phyloP scores from a whole-genome alignment of 2,797 vertebrate species.

The Eospalax fontanierii region DNA sequence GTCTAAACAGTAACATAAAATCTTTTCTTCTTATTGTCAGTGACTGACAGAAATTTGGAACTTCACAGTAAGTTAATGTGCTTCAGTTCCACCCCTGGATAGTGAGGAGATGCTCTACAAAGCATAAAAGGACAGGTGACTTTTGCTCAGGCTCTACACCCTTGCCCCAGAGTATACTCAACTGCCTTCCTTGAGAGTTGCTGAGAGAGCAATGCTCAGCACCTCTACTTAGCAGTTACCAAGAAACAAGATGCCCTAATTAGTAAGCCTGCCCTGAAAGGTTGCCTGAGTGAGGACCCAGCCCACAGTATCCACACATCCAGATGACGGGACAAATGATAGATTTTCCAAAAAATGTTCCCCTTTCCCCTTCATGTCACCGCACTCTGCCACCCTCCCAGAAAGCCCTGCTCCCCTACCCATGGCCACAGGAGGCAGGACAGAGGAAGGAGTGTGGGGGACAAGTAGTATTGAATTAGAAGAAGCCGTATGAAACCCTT shows the following conservation, averaged over 20 bases:
- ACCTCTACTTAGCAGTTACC: background rate
- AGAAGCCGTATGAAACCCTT: too few species aligned
- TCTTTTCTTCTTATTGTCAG: constrained; percentile 17
- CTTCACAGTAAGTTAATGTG: background rate
- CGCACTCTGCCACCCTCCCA: too few species aligned
- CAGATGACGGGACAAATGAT: background rate
- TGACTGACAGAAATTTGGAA: constrained; percentile 38
- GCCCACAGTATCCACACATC: background rate
- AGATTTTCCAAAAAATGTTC: background rate
- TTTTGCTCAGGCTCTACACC: background rate
- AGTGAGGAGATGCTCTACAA: constrained; percentile 23
- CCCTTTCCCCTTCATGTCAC: too few species aligned
- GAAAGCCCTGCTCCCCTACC: too few species aligned
- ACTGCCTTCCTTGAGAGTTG: background rate
- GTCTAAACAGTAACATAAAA: constrained; percentile 14
- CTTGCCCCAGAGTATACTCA: background rate
- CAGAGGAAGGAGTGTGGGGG: too few species aligned
- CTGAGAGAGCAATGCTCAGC: background rate
- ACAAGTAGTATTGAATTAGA: too few species aligned
- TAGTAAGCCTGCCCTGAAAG: background rate
- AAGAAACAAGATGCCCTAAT: background rate
- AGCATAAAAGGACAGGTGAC: constrained; percentile 4
- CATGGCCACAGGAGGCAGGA: too few species aligned
- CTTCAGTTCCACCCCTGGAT: constrained; percentile 1
- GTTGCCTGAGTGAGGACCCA: background rate